Evolutionary conservation across 2,113 vertebrate species (phyloP).

Genomic region (Merops nubicus): DNA sequence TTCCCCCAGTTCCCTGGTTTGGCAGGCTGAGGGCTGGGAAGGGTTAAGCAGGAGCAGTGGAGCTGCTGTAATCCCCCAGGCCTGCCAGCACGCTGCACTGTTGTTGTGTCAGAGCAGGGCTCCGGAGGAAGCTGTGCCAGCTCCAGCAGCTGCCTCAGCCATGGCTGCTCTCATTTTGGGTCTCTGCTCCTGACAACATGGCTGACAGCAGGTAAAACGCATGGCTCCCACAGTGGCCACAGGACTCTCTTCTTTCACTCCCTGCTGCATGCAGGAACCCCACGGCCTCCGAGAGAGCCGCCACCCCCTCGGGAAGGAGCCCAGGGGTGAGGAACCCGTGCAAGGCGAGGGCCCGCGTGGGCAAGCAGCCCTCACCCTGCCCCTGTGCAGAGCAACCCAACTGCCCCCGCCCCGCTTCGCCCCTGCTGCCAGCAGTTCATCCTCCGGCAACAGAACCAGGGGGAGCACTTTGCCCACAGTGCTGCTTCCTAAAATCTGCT

Average conservation of each 20-base stretch:
- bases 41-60: constrained; percentile 31
- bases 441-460: constrained; percentile 55
- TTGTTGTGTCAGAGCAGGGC: constrained; percentile 20
- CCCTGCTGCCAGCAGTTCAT: constrained; percentile 30
- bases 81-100: constrained; percentile 52
- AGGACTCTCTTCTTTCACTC: background rate
- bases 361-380: background rate
- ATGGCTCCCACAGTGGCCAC: background rate
- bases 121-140: background rate
- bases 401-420: constrained; percentile 56
- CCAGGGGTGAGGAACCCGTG: background rate
- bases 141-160: constrained; percentile 41
- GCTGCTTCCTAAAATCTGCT: constrained; percentile 49
- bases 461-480: constrained; percentile 60
- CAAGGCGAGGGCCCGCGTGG: background rate
- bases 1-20: background rate
- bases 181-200: constrained; percentile 40
- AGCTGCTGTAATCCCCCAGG: constrained; percentile 56
- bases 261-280: background rate
- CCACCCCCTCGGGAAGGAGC: background rate
- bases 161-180: constrained; percentile 34
- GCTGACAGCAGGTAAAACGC: constrained; percentile 14
- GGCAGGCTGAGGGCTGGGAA: background rate
- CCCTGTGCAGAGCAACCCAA: constrained; percentile 39
- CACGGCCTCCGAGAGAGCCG: background rate